These are phyloP conservation scores for Acrocera orbiculus DNA, from an alignment of 2,888 invertebrate species.

Conservation along the genomic window DNA sequence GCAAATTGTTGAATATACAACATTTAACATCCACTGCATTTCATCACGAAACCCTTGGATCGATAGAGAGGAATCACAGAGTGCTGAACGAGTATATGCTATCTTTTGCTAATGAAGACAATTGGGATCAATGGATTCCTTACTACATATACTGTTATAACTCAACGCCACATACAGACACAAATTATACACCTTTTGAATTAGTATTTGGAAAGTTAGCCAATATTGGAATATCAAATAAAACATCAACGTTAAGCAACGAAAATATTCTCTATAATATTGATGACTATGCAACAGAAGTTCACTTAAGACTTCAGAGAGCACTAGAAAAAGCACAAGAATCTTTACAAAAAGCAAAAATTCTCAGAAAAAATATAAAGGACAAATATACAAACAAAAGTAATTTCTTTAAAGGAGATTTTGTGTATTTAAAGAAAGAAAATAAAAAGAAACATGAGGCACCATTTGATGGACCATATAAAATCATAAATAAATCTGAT, in stretches of 20 bases:
- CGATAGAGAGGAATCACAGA: conserved; percentile 9
- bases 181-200: too few species aligned
- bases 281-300: not conserved
- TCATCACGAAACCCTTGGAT: conserved; percentile 9
- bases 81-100: too few species aligned
- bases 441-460: not conserved
- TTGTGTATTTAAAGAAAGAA: not conserved
- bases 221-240: too few species aligned
- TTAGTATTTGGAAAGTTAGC: too few species aligned
- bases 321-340: not conserved
- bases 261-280: not conserved
- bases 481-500: not conserved
- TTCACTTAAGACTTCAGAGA: not conserved
- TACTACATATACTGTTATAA: too few species aligned
- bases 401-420: not conserved
- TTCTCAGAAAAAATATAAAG: not conserved
- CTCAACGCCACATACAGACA: too few species aligned
- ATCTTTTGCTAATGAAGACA: too few species aligned
- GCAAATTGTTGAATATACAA: conserved; percentile 8
- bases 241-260: not conserved
- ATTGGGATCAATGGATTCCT: too few species aligned
- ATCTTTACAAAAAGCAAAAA: not conserved
- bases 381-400: not conserved
- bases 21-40: conserved; percentile 8
- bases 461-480: not conserved